Percentiles rank a stretch among this genome's conserved stretches.
Evolutionary conservation across 2,888 invertebrate genomes (phyloP).

Genomic region (Cephonodes hylas): DNA sequence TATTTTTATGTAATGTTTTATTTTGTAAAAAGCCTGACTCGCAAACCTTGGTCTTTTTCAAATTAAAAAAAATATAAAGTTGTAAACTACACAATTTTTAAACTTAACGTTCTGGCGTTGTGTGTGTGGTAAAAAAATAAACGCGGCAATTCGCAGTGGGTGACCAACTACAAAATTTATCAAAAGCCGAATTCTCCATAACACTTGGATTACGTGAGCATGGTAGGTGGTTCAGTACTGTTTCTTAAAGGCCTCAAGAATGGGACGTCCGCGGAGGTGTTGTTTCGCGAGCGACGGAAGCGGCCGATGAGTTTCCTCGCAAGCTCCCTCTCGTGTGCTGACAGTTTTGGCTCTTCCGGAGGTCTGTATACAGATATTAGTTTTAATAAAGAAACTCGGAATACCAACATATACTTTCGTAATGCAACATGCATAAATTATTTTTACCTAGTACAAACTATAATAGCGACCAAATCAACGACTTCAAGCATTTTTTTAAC

Average conservation of each 20-base stretch:
- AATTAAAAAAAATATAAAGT: neutral
- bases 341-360: conserved; percentile 53
- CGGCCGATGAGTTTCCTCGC: conserved; percentile 63
- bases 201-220: neutral
- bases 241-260: conserved; percentile 51
- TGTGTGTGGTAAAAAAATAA: neutral
- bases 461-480: too few relatives aligned
- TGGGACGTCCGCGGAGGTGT: conserved; percentile 38
- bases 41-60: neutral
- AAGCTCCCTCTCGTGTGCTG: conserved; percentile 58
- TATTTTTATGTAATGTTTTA: neutral
- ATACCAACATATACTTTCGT: too few relatives aligned
- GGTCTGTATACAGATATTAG: conserved; percentile 43
- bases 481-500: too few relatives aligned
- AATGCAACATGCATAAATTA: too few relatives aligned
- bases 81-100: too few relatives aligned
- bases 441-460: too few relatives aligned
- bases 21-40: neutral
- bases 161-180: neutral
- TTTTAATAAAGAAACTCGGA: neutral
- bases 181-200: neutral
- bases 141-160: neutral
- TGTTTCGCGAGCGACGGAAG: conserved; percentile 58
- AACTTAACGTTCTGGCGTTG: neutral
- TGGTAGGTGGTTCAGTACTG: conserved; percentile 30